phyloP scores from a whole-genome alignment of 2,797 vertebrate species.

The Varecia variegata region DNA sequence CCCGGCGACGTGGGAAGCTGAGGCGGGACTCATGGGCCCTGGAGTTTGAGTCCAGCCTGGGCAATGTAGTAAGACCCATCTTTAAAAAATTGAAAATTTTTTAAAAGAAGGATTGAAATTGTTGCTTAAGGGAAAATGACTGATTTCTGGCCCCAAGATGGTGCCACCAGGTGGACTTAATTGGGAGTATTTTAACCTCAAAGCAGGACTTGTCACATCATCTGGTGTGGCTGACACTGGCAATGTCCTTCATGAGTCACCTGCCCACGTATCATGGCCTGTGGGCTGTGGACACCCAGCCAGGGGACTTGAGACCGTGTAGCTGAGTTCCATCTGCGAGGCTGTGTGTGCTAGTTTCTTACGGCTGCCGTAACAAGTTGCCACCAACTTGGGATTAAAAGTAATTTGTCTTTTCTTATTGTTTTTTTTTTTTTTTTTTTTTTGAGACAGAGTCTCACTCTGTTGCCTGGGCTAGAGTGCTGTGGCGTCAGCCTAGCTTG shows the following conservation, averaged over 20 bases:
- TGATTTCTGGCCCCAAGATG: conserved; percentile 44
- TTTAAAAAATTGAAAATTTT: neutral
- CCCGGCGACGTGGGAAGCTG: neutral
- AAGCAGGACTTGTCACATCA: neutral
- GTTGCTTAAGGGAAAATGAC: conserved; percentile 74
- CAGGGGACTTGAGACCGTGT: too few relatives aligned
- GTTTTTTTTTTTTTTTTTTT: neutral
- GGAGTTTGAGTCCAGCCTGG: neutral
- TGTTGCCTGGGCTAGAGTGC: neutral
- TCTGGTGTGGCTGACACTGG: rapidly evolving
- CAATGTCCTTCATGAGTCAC: rapidly evolving
- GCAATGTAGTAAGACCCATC: neutral
- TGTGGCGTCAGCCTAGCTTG: neutral
- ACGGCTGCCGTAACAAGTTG: neutral
- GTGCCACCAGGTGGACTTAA: neutral
- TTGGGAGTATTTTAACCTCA: neutral
- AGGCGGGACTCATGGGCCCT: too few relatives aligned
- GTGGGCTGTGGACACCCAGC: rapidly evolving
- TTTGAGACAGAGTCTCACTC: neutral
- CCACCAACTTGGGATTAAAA: neutral
- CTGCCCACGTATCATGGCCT: rapidly evolving
- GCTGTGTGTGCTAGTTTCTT: neutral
- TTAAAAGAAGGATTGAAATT: conserved; percentile 54
- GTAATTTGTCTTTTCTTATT: too few relatives aligned
- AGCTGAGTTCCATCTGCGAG: neutral